Conservation (phyloP, 2,888 invertebrate genomes). For the Crioceris asparagi region DNA sequence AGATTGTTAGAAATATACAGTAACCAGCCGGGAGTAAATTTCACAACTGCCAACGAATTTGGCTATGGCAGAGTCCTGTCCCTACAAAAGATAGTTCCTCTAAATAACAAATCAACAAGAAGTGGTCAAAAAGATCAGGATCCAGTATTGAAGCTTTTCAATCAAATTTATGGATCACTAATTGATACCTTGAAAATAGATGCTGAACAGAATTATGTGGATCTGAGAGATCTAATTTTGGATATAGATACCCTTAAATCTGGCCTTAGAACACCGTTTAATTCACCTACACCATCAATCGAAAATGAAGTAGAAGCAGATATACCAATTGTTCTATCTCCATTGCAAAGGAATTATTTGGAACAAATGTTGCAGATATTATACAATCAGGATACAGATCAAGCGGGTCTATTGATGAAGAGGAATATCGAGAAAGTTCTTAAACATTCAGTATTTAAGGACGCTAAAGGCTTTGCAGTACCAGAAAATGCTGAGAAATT, state of each 20-base stretch:
- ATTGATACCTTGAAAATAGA: slow-evolving; percentile 12
- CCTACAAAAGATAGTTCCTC: slow-evolving; percentile 16
- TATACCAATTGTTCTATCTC: background rate
- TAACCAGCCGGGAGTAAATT: slow-evolving; percentile 78
- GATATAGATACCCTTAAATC: too few species aligned
- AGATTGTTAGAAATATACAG: slow-evolving; percentile 69
- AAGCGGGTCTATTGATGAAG: too few species aligned
- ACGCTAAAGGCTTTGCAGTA: too few species aligned
- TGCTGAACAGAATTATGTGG: slow-evolving; percentile 13
- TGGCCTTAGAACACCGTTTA: too few species aligned
- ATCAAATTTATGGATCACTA: slow-evolving; percentile 16
- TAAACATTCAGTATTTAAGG: too few species aligned
- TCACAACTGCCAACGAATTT: slow-evolving; percentile 64
- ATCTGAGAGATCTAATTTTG: slow-evolving; percentile 16
- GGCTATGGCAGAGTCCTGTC: slow-evolving; percentile 21
- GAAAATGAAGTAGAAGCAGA: background rate
- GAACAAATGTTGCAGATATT: too few species aligned
- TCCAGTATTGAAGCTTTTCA: slow-evolving; percentile 11
- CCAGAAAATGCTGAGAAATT: too few species aligned
- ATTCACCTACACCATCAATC: too few species aligned
- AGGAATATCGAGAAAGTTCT: too few species aligned
- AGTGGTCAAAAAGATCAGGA: too few species aligned
- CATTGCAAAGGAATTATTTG: too few species aligned
- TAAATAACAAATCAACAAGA: background rate
- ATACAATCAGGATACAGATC: too few species aligned